Conservation (phyloP, 2,888 invertebrate species). For the Cinara cedri region DNA sequence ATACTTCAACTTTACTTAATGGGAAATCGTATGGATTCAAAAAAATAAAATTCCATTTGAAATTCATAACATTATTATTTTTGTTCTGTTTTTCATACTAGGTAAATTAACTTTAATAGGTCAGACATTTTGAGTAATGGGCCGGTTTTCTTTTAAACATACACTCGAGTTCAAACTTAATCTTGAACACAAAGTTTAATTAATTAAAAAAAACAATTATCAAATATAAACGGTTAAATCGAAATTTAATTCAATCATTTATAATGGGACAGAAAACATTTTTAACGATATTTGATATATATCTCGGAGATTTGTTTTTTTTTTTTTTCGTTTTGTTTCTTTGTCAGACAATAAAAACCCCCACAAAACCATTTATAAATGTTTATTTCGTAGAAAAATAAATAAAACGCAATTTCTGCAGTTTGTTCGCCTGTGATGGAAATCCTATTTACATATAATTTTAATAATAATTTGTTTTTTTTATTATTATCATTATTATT, state of each 20-base stretch:
- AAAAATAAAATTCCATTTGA: no score
- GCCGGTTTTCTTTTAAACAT: no score
- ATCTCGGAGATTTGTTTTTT: neutral
- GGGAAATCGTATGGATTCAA: no score
- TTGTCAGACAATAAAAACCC: neutral
- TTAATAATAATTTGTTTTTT: conserved; percentile 2
- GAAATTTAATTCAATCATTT: conserved; percentile 2
- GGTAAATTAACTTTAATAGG: no score
- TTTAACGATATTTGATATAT: neutral
- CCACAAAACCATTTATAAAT: neutral
- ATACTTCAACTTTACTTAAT: no score
- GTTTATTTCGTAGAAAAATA: neutral
- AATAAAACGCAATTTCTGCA: neutral
- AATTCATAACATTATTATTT: no score
- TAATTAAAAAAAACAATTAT: no score
- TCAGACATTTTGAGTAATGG: no score
- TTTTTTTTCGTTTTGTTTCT: neutral
- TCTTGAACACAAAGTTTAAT: no score
- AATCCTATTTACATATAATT: conserved; percentile 29
- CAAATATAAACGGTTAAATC: neutral
- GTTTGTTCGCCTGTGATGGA: neutral
- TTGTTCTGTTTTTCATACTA: no score
- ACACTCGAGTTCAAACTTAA: no score
- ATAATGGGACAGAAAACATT: neutral
- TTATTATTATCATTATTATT: neutral